Evolutionary conservation across 2,888 invertebrate genomes (phyloP).

Genomic region (Allacma fusca): DNA sequence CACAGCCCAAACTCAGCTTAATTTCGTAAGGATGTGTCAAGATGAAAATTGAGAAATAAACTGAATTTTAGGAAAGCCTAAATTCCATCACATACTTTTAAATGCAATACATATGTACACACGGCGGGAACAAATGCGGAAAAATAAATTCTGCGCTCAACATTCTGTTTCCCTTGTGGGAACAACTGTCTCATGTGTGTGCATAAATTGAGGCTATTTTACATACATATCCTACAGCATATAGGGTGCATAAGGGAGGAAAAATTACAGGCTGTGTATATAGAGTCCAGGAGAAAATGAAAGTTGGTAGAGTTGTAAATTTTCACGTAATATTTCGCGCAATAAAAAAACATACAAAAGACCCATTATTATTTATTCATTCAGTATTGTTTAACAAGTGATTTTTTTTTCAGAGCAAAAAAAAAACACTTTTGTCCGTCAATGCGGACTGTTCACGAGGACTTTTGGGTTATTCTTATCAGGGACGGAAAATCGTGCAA

Average conservation of each 20-base stretch:
- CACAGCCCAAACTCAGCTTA: no score
- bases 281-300: background rate
- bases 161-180: no score
- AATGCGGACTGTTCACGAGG: background rate
- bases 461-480: constrained; percentile 6
- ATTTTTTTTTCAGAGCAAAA: background rate
- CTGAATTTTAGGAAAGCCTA: no score
- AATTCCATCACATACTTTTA: no score
- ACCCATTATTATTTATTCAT: constrained; percentile 21
- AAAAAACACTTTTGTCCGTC: background rate
- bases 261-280: background rate
- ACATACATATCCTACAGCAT: background rate
- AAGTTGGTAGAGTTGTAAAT: constrained; percentile 8
- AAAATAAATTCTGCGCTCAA: no score
- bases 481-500: background rate
- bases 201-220: background rate
- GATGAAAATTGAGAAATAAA: no score
- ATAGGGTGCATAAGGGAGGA: background rate
- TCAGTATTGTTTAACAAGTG: constrained; percentile 8
- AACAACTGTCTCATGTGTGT: no score
- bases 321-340: constrained; percentile 18
- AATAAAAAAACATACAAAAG: constrained; percentile 16
- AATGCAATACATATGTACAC: no score
- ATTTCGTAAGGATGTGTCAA: no score
- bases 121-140: no score